phyloP scores from a whole-genome alignment of 1,140 invertebrate species.

The Saxidomus purpurata region DNA sequence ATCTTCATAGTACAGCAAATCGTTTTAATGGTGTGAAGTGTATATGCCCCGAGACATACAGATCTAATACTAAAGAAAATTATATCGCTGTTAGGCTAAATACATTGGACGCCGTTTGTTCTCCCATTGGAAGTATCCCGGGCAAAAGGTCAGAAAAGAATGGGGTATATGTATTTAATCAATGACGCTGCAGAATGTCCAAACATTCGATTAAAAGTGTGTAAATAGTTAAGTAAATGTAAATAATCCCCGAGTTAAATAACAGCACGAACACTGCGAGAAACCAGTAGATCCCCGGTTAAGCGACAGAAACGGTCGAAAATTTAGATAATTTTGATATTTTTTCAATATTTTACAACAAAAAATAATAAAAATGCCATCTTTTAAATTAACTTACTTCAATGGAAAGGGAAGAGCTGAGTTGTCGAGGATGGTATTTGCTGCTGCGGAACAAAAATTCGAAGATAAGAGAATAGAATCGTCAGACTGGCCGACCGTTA shows the following conservation, averaged over 20 bases:
- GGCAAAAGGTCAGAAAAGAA: not conserved
- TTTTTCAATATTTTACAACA: not conserved
- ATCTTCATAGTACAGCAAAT: too few relatives aligned
- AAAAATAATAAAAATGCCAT: constrained; percentile 18
- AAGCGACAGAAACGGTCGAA: not conserved
- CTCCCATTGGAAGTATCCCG: not conserved
- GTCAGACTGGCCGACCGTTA: constrained; percentile 71
- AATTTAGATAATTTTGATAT: not conserved
- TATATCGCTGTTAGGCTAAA: too few relatives aligned
- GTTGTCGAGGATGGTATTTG: constrained; percentile 72
- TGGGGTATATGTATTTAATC: not conserved
- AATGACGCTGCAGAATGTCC: too few relatives aligned
- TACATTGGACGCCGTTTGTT: too few relatives aligned
- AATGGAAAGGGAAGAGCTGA: constrained; percentile 76
- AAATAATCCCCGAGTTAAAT: not conserved
- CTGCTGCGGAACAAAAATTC: constrained; percentile 70
- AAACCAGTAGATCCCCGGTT: not conserved
- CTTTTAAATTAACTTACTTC: constrained; percentile 65
- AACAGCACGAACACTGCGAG: not conserved
- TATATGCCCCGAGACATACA: too few relatives aligned
- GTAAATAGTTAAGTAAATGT: not conserved
- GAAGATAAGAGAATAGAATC: constrained; percentile 71
- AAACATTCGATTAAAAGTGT: too few relatives aligned
- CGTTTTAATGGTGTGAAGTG: too few relatives aligned
- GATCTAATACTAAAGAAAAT: too few relatives aligned